Evolutionary conservation across 2,888 invertebrate species (phyloP), one percentile per base, ranked within the genome.

Genomic region (Chironomus tentans): DNA sequence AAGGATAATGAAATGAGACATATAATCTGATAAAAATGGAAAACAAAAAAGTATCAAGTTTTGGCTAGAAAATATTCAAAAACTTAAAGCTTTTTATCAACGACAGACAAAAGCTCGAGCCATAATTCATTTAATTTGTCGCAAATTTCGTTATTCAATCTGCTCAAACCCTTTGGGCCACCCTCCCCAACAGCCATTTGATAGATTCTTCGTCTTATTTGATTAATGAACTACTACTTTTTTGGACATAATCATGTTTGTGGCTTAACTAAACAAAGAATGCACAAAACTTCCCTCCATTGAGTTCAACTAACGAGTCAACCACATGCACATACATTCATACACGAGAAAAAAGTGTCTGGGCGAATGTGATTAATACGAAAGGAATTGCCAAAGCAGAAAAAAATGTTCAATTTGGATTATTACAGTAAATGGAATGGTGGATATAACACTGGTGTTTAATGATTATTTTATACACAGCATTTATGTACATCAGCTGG

Each of bases 381-480:
- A 50, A 72, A 71, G 28, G 28, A 68, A 68, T 15, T 68, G 68
- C 18, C 18, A 38, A 38, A 38, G 38, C 38, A 38, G 38, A 38
- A 7, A 38, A 28, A 28, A 38, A 38, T 38, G 38, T 10, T 61
- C 62, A 72, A 62, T 61, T 72, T 72, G 62, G 72, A 72, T 72
- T 72, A 72, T 72, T 72, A 61, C 62, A 12, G 56, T 56, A 50
- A 18, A 50, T 56, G 46, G 50, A 24, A 22, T 61, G 21, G 22
- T n/a, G n/a, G n/a, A n/a, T n/a, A n/a, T n/a, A n/a, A n/a, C n/a
- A n/a, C n/a, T n/a, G n/a, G n/a, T 38, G 56, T 46, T 12, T 72
- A 72, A 72, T 72, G 72, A 72, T 72, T 62, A 72, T 72, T 72
- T 72, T 72, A 72, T 72, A 38, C 62, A 38, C 46, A 72, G 46